phyloP scores from a whole-genome alignment of 2,113 vertebrate species.

The Rhipidura dahli region DNA sequence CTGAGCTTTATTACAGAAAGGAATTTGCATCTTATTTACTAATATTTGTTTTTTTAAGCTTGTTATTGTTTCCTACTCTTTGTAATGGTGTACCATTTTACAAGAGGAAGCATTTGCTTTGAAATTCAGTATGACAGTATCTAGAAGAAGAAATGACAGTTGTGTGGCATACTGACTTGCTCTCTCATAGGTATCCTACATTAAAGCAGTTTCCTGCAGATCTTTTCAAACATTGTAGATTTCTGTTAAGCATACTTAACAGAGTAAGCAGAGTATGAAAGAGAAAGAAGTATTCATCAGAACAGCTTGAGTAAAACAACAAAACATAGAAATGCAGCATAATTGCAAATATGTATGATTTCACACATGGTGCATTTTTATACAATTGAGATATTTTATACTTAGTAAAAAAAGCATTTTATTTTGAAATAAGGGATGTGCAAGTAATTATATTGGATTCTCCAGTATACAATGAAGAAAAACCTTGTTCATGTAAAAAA shows the following conservation, averaged over 20 bases:
- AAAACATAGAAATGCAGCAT: neutral
- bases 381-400: neutral
- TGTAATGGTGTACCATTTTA: neutral
- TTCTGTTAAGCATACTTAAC: neutral
- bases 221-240: neutral
- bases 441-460: neutral
- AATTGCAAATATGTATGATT: neutral
- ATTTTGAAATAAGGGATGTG: neutral
- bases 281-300: neutral
- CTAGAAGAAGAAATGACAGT: neutral
- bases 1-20: neutral
- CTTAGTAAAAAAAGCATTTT: neutral
- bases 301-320: slow-evolving; percentile 7
- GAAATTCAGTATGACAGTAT: neutral
- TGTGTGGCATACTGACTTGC: neutral
- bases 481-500: neutral
- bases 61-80: neutral
- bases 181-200: neutral
- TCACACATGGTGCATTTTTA: neutral
- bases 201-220: neutral
- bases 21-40: neutral
- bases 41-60: neutral
- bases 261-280: neutral
- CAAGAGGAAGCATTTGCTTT: neutral
- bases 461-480: neutral